Evolutionary conservation across 2,113 vertebrate genomes (phyloP).

Genomic region (Strix uralensis): DNA sequence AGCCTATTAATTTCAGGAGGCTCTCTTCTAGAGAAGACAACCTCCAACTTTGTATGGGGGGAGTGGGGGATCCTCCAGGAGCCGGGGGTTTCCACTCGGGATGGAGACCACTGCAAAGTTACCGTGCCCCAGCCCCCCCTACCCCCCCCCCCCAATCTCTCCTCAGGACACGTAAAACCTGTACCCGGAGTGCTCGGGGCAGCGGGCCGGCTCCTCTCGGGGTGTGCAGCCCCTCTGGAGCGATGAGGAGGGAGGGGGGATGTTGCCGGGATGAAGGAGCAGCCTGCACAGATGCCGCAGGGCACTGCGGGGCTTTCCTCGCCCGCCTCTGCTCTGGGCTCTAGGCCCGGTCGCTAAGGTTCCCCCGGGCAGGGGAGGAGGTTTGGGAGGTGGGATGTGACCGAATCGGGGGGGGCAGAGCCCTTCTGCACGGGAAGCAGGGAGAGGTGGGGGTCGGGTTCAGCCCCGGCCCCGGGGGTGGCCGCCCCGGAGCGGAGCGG

Average conservation of each 20-base stretch:
- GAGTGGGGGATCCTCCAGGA: neutral
- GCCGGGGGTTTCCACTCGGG: neutral
- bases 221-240: neutral
- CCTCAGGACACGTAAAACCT: neutral
- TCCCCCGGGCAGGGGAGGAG: neutral
- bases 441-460: no score
- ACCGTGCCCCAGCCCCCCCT: no score
- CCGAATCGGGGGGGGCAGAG: neutral
- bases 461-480: neutral
- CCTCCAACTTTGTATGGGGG: neutral
- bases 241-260: neutral
- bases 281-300: neutral
- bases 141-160: neutral
- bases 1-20: slow-evolving; percentile 63
- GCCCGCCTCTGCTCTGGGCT: neutral
- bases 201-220: neutral
- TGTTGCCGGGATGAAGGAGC: neutral
- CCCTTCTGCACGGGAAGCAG: neutral
- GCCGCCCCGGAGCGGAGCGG: neutral
- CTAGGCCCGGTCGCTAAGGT: neutral
- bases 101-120: neutral
- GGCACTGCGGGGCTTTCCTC: neutral
- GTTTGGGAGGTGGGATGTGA: neutral
- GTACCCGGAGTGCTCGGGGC: neutral
- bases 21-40: slow-evolving; percentile 52